These are phyloP conservation scores for Zosterops hypoxanthus DNA, from an alignment of 2,113 vertebrate species.

Conservation along the genomic window DNA sequence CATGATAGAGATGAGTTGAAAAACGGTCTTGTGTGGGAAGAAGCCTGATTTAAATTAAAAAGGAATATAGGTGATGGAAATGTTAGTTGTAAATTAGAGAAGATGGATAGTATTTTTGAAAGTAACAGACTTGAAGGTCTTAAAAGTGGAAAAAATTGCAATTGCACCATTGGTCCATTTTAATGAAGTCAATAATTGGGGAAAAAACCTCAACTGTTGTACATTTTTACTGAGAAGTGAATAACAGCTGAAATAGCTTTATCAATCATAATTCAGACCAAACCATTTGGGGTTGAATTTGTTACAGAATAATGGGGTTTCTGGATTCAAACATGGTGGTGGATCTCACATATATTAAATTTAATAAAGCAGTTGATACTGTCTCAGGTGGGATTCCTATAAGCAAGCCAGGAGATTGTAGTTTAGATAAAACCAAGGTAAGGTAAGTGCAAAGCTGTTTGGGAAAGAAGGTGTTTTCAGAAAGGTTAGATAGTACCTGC, in stretches of 20 bases:
- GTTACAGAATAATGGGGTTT: not conserved
- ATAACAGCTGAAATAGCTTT: not conserved
- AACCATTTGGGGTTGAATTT: not conserved
- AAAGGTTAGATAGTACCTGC: slow-evolving; percentile 47
- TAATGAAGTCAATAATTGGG: not conserved
- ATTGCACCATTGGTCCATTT: not conserved
- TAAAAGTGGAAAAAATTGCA: not conserved
- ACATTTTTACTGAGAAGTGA: not conserved
- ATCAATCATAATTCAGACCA: not conserved
- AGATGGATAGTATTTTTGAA: not conserved
- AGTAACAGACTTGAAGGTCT: not conserved
- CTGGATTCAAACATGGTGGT: not conserved
- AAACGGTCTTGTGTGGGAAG: not conserved
- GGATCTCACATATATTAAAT: not conserved
- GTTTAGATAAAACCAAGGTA: slow-evolving; percentile 15
- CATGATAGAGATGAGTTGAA: not conserved
- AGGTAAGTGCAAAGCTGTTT: not conserved
- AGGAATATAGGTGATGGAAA: not conserved
- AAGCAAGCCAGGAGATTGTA: not conserved
- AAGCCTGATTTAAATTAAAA: not conserved
- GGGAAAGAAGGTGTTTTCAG: slow-evolving; percentile 8
- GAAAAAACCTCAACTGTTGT: not conserved
- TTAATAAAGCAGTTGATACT: not conserved
- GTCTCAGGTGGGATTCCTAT: not conserved
- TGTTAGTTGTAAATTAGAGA: not conserved